Base-by-base conservation (phyloP, 2,113 vertebrate genomes). In the Rynchops niger region DNA sequence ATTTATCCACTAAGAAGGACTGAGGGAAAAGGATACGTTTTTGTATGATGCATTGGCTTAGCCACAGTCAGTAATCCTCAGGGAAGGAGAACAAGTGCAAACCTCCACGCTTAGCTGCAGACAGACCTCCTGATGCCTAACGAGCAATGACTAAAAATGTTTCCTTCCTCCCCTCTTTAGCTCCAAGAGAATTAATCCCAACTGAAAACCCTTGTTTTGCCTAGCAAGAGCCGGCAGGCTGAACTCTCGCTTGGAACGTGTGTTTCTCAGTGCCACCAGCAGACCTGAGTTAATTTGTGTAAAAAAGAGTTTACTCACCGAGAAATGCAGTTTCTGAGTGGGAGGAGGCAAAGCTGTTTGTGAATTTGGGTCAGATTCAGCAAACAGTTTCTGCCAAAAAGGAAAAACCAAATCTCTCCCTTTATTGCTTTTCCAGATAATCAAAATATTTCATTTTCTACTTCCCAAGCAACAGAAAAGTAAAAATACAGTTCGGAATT, bases 351-450 rank as follows among this genome's bases (percentile, higher is more conserved):
- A 65, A 90, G 84, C 84, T 80, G 78, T 22, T 73, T 65, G 81
- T 74, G 93, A 69, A 88, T 95, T 94, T 96, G 95, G 87, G 90
- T 91, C 91, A 90, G 84, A 76, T 72, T 85, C 90, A 85, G 86
- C 29, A 30, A 90, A 88, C 9, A 4, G 21, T 52, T 79, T 56
- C 77, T 93, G 91, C 83, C 80, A 81, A 62, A 73, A 80, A 32
- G 7, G n/a, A 63, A 38, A 12, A 53, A 9, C 13, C 13, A 58
- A 71, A 58, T 26, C 50, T 69, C 27, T 91, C 8, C 49, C 43
- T 91, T 52, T 82, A 40, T 65, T 91, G 81, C 45, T 69, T 76
- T 93, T 61, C 27, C 69, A 95, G 34, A 42, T 84, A 82, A 78
- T 62, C 38, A 59, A 53, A 96, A 92, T 85, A 89, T 79, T 90